Evolutionary conservation across 2,113 vertebrate species (phyloP).

Genomic region (Potamarius usumacintae): DNA sequence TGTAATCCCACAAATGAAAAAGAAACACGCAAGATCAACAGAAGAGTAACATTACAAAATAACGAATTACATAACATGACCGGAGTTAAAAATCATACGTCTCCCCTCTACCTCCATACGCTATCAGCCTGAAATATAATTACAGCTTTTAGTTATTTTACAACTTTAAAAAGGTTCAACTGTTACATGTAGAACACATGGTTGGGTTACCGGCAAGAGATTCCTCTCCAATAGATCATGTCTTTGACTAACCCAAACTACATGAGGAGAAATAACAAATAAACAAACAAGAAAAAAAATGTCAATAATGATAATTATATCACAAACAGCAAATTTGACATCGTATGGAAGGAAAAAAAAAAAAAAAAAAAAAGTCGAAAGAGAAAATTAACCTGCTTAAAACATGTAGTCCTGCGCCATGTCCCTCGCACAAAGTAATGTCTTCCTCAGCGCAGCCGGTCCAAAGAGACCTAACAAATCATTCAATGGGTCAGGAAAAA

Average conservation of each 20-base stretch:
- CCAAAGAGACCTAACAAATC: conserved; percentile 28
- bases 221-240: conserved; percentile 49
- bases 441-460: conserved; percentile 26
- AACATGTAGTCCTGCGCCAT: neutral
- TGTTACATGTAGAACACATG: conserved; percentile 61
- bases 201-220: conserved; percentile 41
- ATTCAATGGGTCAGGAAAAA: conserved; percentile 4
- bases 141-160: conserved; percentile 70
- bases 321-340: conserved; percentile 66
- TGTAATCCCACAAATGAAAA: conserved; percentile 61
- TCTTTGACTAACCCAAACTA: conserved; percentile 58
- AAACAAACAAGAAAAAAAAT: conserved; percentile 34
- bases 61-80: conserved; percentile 72
- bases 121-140: conserved; percentile 62
- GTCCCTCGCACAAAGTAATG: neutral
- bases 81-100: conserved; percentile 54
- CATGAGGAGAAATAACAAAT: conserved; percentile 57
- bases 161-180: conserved; percentile 62
- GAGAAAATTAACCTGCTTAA: conserved; percentile 22
- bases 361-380: conserved; percentile 30
- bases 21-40: conserved; percentile 66
- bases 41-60: conserved; percentile 71
- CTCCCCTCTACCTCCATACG: conserved; percentile 47
- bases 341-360: conserved; percentile 53
- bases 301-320: conserved; percentile 61